A percentile compares a stretch with the other conserved stretches of the same genome.
These are phyloP conservation scores for Lepidochrysops patricia DNA, from an alignment of 2,888 invertebrate genomes.

Conservation along the genomic window DNA sequence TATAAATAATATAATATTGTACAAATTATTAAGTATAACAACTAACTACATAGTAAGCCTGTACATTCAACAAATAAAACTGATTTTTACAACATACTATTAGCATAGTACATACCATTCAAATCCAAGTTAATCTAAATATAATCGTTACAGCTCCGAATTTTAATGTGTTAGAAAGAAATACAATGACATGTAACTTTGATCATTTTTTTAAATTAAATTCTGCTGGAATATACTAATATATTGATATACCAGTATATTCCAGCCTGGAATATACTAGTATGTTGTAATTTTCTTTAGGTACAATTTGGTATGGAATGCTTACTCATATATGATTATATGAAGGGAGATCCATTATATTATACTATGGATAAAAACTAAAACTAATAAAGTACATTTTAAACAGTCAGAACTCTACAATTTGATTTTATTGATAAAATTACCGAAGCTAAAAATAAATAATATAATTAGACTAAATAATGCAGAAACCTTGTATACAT, in stretches of 20 bases:
- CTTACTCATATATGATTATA: background rate
- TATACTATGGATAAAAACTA: background rate
- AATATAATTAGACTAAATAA: background rate
- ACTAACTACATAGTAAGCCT: background rate
- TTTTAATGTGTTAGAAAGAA: too few species aligned
- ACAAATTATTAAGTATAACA: background rate
- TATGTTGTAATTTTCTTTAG: constrained; percentile 9
- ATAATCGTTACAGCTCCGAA: too few species aligned
- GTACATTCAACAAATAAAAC: background rate
- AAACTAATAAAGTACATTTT: background rate
- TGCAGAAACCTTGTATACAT: too few species aligned
- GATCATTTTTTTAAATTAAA: too few species aligned
- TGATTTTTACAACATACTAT: too few species aligned
- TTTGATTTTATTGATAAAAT: too few species aligned
- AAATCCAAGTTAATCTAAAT: background rate
- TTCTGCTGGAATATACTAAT: too few species aligned
- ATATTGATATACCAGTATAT: too few species aligned
- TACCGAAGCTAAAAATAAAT: background rate
- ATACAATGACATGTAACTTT: too few species aligned
- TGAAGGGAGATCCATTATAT: background rate
- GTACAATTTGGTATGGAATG: constrained; percentile 17
- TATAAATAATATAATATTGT: background rate
- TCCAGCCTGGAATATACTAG: too few species aligned
- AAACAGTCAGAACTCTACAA: background rate
- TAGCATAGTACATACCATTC: too few species aligned